phyloP scores from a whole-genome alignment of 2,113 vertebrate genomes.

The Cacatua alba region DNA sequence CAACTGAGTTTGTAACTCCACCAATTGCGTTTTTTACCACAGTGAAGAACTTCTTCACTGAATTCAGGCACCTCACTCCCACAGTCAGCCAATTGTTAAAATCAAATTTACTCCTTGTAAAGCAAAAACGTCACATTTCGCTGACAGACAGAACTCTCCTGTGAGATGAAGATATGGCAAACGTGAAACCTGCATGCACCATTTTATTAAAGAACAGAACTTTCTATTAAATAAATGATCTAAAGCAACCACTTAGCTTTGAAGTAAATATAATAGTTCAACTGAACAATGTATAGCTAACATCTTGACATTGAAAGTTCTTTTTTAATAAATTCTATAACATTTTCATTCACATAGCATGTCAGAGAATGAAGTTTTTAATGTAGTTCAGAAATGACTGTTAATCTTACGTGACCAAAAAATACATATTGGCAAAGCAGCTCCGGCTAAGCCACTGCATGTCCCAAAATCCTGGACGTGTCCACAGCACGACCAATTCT shows the following conservation, averaged over 20 bases:
- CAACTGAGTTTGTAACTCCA: background rate
- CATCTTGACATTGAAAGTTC: background rate
- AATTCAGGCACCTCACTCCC: background rate
- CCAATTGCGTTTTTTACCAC: background rate
- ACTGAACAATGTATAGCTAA: background rate
- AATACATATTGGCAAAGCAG: rapidly evolving
- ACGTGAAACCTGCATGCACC: background rate
- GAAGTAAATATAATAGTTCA: background rate
- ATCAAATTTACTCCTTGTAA: background rate
- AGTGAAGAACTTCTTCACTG: background rate
- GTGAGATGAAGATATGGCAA: background rate
- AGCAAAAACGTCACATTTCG: background rate
- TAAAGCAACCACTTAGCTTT: background rate
- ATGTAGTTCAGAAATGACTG: background rate
- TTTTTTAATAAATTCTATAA: background rate
- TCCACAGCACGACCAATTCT: background rate
- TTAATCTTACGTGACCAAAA: background rate
- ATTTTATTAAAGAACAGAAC: background rate
- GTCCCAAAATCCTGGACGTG: background rate
- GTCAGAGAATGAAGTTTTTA: background rate
- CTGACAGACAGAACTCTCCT: background rate
- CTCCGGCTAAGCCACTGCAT: background rate
- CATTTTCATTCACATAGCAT: background rate
- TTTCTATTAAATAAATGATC: background rate
- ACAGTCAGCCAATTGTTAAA: background rate